Conservation (phyloP, 2,113 vertebrate species). For the Tretioscincus oriximinensis region DNA sequence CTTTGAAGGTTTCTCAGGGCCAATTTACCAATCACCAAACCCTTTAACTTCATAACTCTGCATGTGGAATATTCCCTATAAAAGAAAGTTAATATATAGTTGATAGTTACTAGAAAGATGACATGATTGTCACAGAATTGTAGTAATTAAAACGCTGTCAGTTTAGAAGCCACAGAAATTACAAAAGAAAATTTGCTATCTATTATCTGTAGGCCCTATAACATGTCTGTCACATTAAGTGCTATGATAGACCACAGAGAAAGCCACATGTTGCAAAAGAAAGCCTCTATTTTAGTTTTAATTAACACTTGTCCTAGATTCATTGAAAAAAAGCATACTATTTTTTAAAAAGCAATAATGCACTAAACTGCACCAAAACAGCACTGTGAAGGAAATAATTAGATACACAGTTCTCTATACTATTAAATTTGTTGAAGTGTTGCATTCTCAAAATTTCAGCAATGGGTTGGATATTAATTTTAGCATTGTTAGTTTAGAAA, state of each 20-base stretch:
- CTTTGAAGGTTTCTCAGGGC: background rate
- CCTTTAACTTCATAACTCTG: background rate
- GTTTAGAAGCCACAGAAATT: conserved; percentile 45
- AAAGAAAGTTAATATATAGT: conserved; percentile 27
- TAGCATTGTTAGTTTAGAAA: background rate
- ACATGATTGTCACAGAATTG: conserved; percentile 59
- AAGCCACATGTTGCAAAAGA: background rate
- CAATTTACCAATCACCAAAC: background rate
- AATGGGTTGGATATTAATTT: conserved; percentile 24
- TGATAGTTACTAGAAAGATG: conserved; percentile 54
- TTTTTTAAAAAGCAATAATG: conserved; percentile 16
- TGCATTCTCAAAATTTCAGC: background rate
- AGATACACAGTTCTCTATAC: background rate
- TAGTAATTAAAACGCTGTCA: conserved; percentile 55
- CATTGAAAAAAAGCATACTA: background rate
- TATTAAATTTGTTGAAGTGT: background rate
- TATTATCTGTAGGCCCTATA: conserved; percentile 21
- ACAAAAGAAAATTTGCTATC: conserved; percentile 32
- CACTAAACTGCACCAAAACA: conserved; percentile 11
- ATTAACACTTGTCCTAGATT: rapidly evolving
- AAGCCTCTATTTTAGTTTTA: background rate
- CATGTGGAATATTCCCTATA: conserved; percentile 30
- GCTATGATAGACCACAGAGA: background rate
- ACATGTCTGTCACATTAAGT: background rate
- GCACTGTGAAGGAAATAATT: conserved; percentile 12